Conservation (phyloP, 2,797 vertebrate species). For the Margarornis squamiger region DNA sequence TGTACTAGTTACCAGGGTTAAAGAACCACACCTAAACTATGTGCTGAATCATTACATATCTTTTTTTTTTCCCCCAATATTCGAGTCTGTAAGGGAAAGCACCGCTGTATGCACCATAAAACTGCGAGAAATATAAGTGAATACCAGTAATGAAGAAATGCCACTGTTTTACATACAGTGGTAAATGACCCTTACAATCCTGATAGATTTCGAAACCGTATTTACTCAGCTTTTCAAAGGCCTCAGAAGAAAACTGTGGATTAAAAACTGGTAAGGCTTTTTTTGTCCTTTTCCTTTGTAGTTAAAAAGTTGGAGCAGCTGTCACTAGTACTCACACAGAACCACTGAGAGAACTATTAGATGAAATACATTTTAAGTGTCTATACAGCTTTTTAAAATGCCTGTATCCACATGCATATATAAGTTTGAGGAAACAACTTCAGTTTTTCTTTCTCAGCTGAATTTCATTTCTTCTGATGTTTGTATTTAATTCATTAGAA, state of each 20-base stretch:
- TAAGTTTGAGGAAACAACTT: background rate
- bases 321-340: conserved; percentile 3
- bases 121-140: background rate
- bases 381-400: background rate
- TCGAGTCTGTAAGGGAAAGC: background rate
- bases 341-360: background rate
- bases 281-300: background rate
- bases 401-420: background rate
- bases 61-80: background rate
- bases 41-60: background rate
- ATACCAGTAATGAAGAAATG: background rate
- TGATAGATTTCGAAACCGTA: background rate
- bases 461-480: conserved; percentile 30
- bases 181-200: background rate
- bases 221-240: background rate
- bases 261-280: background rate
- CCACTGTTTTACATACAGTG: background rate
- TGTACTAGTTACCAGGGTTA: background rate
- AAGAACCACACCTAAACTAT: background rate
- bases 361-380: conserved; percentile 3
- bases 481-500: conserved; percentile 33
- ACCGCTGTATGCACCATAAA: background rate
- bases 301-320: background rate
- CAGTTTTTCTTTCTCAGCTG: background rate
- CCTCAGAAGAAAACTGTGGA: background rate